Evolutionary conservation across 2,113 vertebrate species (phyloP), one percentile per base, ranked within the genome.

Genomic region (Vulpes lagopus): DNA sequence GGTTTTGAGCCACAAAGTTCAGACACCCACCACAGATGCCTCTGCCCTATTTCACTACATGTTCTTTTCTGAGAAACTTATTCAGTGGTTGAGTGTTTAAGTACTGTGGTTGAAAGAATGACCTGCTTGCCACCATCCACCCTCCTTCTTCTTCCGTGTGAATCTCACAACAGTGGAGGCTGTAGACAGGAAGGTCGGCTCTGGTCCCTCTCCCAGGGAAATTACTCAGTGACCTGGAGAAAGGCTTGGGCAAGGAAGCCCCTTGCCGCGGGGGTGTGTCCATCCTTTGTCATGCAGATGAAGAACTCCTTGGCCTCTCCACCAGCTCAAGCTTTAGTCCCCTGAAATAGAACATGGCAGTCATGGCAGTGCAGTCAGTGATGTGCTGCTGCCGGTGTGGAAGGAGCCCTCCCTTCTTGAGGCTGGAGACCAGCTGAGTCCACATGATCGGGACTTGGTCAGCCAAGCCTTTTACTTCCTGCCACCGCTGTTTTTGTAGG

Each of bases 321-420:
- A 99, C 99, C 99, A 99, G 99, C 32, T 99, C 99, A 0, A 99
- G 99, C 95, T 99, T 99, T 64, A 99, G 99, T 74, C 99, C 99
- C 0, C 99, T 99, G 98, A 99, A 99, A 98, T 99, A 99, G 98
- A 99, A 0, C 71, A 73, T 1, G 71, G 10, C 71, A 38, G 5
- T 38, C 69, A 73, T 1, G 71, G 10, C 71, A 38, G 5, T 38
- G 20, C 0, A 5, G 20, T 73, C 35, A 38, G 97, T 99, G 98
- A 99, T 99, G 81, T 99, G 99, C 96, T 99, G 99, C 99, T 99
- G 99, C 99, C 99, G 99, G 98, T 99, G 96, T 98, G 99, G 78
- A 98, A 98, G 83, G 99, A 99, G 12, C 99, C 99, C 15, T 99
- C 99, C 82, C 82, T 99, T 99, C 97, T 99, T 99, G 98, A 99